Base-by-base conservation (phyloP, 2,797 vertebrate species). In the Rhabdophis nuchalis region DNA sequence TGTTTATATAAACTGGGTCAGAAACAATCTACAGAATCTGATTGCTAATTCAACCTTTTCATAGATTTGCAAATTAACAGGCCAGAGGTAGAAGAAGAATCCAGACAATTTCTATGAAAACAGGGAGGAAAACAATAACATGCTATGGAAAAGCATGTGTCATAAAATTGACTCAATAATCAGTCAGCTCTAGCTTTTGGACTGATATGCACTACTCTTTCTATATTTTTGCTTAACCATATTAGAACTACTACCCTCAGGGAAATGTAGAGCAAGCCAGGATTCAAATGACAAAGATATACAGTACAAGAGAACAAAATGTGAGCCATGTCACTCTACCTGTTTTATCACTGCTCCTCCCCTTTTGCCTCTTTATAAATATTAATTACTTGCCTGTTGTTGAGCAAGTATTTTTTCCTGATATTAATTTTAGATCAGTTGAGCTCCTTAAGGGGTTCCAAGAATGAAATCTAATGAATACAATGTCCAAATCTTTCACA, bases 71-170 rank as follows among this genome's bases (percentile, higher is more conserved):
- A 94, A 58, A 1, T n/a, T 18, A 89, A 93, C 77, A 58, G 60
- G 52, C 85, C 91, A 16, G 94, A 25, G 87, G 6, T 86, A 92
- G 85, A 7, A 29, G 57, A 61, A 77, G 53, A 85, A 29, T 77
- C 93, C 94, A 92, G 92, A 89, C 89, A 77, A 94, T 95, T 92
- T 92, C 86, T 89, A 36, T 82, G 29, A 87, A 87, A 82, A 41
- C 1, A 5, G 88, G 88, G 92, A n/a, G 56, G n/a, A 61, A 61
- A 61, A 77, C 77, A 93, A 90, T 92, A 2, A 6, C 53, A 16
- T 46, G 87, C 90, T 92, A 68, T 0, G 4, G 91, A 93, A 12
- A 88, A 27, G 88, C n/a, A 85, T 91, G 56, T 91, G 85, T 18
- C 58, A 91, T 94, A 18, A 94, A 90, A 32, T 14, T 16, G 29